These are phyloP conservation scores for Liasis olivaceus DNA, from an alignment of 2,797 vertebrate genomes.

Conservation along the genomic window DNA sequence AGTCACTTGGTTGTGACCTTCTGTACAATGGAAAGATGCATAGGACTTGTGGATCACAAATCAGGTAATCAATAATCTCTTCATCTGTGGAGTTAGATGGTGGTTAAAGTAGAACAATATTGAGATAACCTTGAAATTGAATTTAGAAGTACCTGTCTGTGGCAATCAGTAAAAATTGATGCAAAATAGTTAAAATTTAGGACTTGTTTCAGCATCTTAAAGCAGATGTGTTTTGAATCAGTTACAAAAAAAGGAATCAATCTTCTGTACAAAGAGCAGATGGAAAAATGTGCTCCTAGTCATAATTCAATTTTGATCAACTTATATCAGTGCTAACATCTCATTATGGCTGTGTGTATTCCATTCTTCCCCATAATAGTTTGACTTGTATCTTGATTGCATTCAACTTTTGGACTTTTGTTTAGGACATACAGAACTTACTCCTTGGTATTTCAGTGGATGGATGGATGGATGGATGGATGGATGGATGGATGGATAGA, in stretches of 20 bases:
- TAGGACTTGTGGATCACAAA: neutral
- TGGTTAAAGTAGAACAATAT: neutral
- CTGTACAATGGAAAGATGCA: neutral
- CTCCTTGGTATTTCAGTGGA: neutral
- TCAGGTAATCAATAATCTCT: neutral
- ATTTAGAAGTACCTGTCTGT: neutral
- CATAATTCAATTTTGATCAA: neutral
- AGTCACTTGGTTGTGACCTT: neutral
- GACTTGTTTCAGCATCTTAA: neutral
- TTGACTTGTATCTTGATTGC: neutral
- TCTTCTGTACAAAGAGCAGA: neutral
- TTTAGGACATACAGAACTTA: neutral
- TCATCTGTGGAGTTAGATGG: neutral
- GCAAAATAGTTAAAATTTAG: neutral
- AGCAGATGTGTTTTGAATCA: neutral
- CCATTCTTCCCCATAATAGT: neutral
- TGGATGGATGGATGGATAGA: no score
- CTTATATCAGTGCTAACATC: neutral
- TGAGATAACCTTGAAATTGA: neutral
- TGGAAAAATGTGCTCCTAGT: neutral
- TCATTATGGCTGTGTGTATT: neutral
- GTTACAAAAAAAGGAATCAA: neutral
- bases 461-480: no score
- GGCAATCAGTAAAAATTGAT: neutral
- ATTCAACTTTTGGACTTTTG: neutral